These are phyloP conservation scores for Xiphophorus birchmanni DNA, from an alignment of 2,797 vertebrate genomes.

Conservation along the genomic window DNA sequence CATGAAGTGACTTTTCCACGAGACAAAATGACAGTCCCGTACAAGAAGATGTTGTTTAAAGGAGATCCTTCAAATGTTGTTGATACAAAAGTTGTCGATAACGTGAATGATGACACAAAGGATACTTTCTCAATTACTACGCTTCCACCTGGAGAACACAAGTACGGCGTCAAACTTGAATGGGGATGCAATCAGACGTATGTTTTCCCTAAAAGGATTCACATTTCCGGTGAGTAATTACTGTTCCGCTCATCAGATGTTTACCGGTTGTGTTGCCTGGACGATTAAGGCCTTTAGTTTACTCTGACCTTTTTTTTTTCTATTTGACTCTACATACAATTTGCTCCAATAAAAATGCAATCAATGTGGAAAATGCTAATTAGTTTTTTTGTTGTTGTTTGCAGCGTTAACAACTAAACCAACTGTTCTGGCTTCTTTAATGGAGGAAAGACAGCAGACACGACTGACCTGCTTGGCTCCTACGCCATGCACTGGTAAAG, in stretches of 20 bases:
- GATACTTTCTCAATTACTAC: rapidly evolving
- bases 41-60: conserved; percentile 18
- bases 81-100: rapidly evolving
- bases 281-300: background rate
- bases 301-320: background rate
- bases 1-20: conserved; percentile 1
- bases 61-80: conserved; percentile 5
- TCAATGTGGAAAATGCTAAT: background rate
- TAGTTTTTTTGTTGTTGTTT: conserved; percentile 5
- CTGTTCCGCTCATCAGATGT: background rate
- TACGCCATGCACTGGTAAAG: rapidly evolving
- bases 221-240: conserved; percentile 32
- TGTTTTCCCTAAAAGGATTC: conserved; percentile 24
- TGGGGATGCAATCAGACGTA: conserved; percentile 27
- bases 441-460: background rate
- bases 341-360: background rate
- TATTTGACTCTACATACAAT: background rate
- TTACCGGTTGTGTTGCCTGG: background rate
- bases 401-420: conserved; percentile 12
- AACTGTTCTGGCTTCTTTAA: rapidly evolving
- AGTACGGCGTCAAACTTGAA: conserved; percentile 32
- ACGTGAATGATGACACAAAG: rapidly evolving
- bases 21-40: conserved; percentile 2
- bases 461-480: rapidly evolving
- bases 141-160: conserved; percentile 17